phyloP scores from a whole-genome alignment of 2,113 vertebrate genomes.

The Melanocharis versteri region DNA sequence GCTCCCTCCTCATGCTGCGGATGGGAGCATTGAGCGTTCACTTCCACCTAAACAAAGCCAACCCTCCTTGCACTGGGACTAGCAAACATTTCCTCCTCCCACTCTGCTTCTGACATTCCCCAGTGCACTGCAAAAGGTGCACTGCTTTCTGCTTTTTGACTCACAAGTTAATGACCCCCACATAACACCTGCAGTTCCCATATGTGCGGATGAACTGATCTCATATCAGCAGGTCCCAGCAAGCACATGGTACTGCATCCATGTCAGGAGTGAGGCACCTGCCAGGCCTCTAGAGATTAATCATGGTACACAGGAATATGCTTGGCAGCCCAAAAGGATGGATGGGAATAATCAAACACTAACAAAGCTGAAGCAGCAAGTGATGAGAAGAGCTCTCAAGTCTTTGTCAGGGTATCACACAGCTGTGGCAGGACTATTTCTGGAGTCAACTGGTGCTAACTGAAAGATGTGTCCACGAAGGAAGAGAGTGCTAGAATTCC shows the following conservation, averaged over 20 bases:
- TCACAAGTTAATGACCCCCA: background rate
- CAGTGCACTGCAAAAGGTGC: background rate
- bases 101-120: background rate
- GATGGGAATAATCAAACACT: background rate
- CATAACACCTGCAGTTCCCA: background rate
- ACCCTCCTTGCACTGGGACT: background rate
- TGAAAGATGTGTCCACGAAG: background rate
- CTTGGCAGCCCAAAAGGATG: background rate
- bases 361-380: background rate
- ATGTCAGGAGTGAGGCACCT: fast-evolving
- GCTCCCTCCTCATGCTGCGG: fast-evolving
- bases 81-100: background rate
- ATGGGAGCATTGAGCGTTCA: fast-evolving
- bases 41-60: background rate
- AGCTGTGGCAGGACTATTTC: background rate
- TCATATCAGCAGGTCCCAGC: background rate
- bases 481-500: background rate
- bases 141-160: background rate
- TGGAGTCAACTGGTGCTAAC: background rate
- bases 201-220: fast-evolving
- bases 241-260: fast-evolving
- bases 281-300: background rate
- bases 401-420: background rate
- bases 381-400: background rate
- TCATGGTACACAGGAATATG: background rate